Base-by-base conservation (phyloP, 2,888 invertebrate species). In the Dryococelus australis region DNA sequence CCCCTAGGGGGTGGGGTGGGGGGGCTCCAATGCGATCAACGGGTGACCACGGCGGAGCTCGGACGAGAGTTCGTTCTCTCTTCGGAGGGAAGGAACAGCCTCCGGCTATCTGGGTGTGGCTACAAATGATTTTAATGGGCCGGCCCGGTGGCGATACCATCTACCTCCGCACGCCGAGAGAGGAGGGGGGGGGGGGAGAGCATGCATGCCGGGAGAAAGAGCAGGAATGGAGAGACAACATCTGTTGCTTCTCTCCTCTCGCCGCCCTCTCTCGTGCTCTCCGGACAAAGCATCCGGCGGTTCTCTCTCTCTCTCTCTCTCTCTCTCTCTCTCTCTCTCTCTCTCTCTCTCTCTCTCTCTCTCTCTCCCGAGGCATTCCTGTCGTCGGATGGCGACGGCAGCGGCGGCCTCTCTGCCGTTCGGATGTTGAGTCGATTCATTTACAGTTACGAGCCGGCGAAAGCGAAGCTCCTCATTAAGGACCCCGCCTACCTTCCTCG, bases 111-210 rank as follows among this genome's bases (percentile, higher is more conserved):
- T 35, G 83, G 83, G 83, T 83, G 83, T 83, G 83, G 83, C 83
- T 83, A 83, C 83, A 28, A 83, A 83, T 83, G 83, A 83, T 43
- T 83, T 83, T 83, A 83, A 83, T 83, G 83, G 83, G 35, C 83
- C 83, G 16, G 13, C 10, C 43, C 65, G 83, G 28, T 35, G 83
- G 16, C 28, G 83, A 83, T 83, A 83, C 35, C 83, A 83, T 83
- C 83, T 83, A 65, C 65, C 65, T 65, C 47, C 0, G 47, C 47
- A 47, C 16, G 12, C 8, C 12, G 47, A 1, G n/a, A 65, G 24
- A 10, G 6, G 47, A 47, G 16, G 65, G 16, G 8, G 8, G n/a
- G 13, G 24, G 24, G n/a, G 24, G 65, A 65, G 65, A 65, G 65
- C 2, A 20, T 0, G 51, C 12, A 20, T 16, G 51, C 12, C 24